Base-by-base conservation (phyloP, 23 tunicate genomes). In the Styela clava region DNA sequence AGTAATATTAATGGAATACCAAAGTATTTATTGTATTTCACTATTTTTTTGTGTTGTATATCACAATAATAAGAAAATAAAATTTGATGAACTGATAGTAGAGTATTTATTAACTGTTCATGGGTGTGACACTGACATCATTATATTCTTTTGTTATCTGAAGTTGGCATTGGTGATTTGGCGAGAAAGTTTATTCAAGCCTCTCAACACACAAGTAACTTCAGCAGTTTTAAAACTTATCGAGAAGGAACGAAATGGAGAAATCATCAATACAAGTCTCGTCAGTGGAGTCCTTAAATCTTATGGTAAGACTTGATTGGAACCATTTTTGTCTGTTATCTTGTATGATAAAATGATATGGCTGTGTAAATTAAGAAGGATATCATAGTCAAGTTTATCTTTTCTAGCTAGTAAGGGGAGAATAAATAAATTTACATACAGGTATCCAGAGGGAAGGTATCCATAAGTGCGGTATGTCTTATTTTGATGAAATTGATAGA, bases 231-330 rank as follows among this genome's bases (percentile, higher is more conserved):
- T 96, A 5, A 87, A 91, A 79, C 74, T 91, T 63, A 96, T 96
- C 61, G 92, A 96, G 77, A 91, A 96, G 68, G 99, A 96, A 52
- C 51, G 99, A 64, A 87, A 91, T 52, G 99, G 99, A 1, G 97
- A 96, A 70, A 94, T 89, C 26, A 87, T 96, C 64, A 96, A 96
- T 84, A 91, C 99, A 0, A 79, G 86, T 18, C 83, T 96, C 3
- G 87, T 96, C 62, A 78, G 89, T 63, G 96, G 86, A 2, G 99
- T 96, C 1, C 76, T 96, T 0, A 69, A 86, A 23, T 96, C 99
- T 25, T 96, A 96, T 74, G 98, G 98, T 93, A 61, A 61, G 89
- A 16, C 16, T 29, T 31, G n/a, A 30, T 83, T n/a, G 9, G 27
- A 22, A 16, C 22, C n/a, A 61, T 61, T 61, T 61, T 61, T 61